Percentiles rank a stretch among this genome's conserved stretches.
Conservation (phyloP, 1,140 invertebrate genomes). For the Zaprionus africanus region DNA sequence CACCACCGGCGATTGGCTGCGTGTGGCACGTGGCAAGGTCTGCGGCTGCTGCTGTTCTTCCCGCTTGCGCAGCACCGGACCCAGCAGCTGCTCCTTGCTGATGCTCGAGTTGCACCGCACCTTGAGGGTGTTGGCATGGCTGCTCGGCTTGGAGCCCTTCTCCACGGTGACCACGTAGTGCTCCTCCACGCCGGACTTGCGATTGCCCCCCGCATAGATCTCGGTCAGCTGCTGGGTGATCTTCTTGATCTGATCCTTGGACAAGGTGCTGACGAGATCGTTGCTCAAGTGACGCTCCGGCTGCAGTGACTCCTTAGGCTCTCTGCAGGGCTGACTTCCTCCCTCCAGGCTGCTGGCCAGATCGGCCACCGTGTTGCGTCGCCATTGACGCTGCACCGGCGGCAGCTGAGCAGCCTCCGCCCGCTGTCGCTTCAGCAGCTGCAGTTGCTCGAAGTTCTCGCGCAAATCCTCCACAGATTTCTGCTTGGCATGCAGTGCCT, state of each 20-base stretch:
- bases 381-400: conserved; percentile 92
- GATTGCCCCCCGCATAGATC: conserved; percentile 88
- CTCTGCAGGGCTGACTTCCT: conserved; percentile 83
- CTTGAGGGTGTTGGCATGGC: conserved; percentile 85
- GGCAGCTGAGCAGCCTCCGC: conserved; percentile 86
- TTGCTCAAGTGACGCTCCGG: conserved; percentile 87
- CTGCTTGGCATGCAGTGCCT: conserved; percentile 91
- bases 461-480: conserved; percentile 94
- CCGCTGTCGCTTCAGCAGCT: conserved; percentile 82
- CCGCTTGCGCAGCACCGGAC: conserved; percentile 79
- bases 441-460: conserved; percentile 87
- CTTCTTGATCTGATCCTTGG: conserved; percentile 92
- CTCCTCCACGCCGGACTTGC: conserved; percentile 81
- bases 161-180: conserved; percentile 87
- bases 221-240: conserved; percentile 92
- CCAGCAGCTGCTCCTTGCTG: conserved; percentile 83
- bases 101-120: conserved; percentile 89
- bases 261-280: conserved; percentile 92
- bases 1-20: conserved; percentile 85
- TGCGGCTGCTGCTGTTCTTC: conserved; percentile 60
- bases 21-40: conserved; percentile 71
- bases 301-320: conserved; percentile 11
- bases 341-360: conserved; percentile 88
- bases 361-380: conserved; percentile 91
- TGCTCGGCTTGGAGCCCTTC: conserved; percentile 79